Percentiles rank a stretch among this genome's conserved stretches.
Conservation (phyloP, 2,888 invertebrate genomes). For the Cynaeus angustus region DNA sequence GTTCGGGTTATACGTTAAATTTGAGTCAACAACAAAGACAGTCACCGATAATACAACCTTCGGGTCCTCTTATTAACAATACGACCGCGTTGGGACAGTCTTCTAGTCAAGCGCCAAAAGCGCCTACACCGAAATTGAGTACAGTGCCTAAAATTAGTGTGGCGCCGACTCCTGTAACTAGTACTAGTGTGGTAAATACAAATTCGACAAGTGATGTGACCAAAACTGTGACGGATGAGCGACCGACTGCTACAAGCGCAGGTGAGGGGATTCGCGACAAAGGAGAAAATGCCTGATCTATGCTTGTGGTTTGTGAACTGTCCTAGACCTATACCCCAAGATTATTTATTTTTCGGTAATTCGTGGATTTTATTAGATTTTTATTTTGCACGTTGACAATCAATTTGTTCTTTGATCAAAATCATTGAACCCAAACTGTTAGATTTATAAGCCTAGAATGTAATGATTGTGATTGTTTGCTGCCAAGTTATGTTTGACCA, state of each 20-base stretch:
- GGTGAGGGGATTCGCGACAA: conserved; percentile 70
- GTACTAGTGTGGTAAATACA: conserved; percentile 49
- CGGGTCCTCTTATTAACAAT: conserved; percentile 68
- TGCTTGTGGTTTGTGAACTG: conserved; percentile 67
- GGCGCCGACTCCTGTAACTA: conserved; percentile 36
- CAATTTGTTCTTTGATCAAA: not conserved
- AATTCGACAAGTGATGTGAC: conserved; percentile 47
- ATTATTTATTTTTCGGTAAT: conserved; percentile 69
- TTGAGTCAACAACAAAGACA: conserved; percentile 66
- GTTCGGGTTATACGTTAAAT: conserved; percentile 64
- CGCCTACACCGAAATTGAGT: conserved; percentile 61
- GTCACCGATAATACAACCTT: conserved; percentile 70
- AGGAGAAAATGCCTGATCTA: conserved; percentile 70
- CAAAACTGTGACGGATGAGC: conserved; percentile 53
- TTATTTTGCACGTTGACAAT: conserved; percentile 17
- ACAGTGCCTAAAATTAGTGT: conserved; percentile 50
- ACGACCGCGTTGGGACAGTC: conserved; percentile 55
- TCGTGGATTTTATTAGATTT: conserved; percentile 65
- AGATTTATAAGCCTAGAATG: not conserved
- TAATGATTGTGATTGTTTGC: not conserved
- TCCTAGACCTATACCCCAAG: conserved; percentile 58
- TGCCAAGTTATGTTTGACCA: not conserved
- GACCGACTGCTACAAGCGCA: conserved; percentile 63
- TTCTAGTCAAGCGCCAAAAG: conserved; percentile 63
- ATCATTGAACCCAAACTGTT: not conserved